Evolutionary conservation across 92 coral and sea anemone genomes (phyloP), one percentile per base, ranked within the genome.

Genomic region (Pocillopora meandrina): DNA sequence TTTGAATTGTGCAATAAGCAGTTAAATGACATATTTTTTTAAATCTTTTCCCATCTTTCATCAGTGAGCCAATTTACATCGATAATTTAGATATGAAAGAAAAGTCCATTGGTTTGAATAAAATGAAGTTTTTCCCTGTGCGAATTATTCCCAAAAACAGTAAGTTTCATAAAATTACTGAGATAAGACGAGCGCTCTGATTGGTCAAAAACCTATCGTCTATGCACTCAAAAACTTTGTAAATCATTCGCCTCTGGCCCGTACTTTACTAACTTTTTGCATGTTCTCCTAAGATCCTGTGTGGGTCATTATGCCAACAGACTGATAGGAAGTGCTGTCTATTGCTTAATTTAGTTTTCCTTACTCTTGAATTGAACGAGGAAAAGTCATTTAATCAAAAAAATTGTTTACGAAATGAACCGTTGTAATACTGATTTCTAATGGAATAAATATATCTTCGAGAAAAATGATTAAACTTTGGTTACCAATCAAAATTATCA

Each of bases 381-480:
- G 68, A 62, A 18, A 64, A 13, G 16, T 3, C 64, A 61, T 76
- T 55, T 74, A 59, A 31, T 35, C 20, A 9, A 31, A 77, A 61
- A 63, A n/a, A 35, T 19, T 62, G 72, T 77, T 77, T 78, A 42
- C 72, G 14, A 42, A 36, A 12, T 21, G 52, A 15, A n/a, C 21
- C 72, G 33, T 63, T 33, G 33, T 0, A 67, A 76, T 26, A 47
- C 13, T 56, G 19, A 9, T 11, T 2, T 5, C 42, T 9, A 65
- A n/a, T 63, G 72, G 52, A 61, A 18, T 60, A 12, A 60, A 31
- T 12, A 11, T 61, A 36, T 78, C 55, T 65, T 78, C 31, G 13
- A 15, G 33, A 17, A 9, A 78, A 78, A 78, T 78, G 20, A 78
- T 78, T 65, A 78, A 78, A 78, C 36, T 62, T 65, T 63, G 18